A percentile compares a stretch with the other conserved stretches of the same genome.
These are phyloP conservation scores for Actias luna DNA, from an alignment of 2,888 invertebrate genomes.

Conservation along the genomic window DNA sequence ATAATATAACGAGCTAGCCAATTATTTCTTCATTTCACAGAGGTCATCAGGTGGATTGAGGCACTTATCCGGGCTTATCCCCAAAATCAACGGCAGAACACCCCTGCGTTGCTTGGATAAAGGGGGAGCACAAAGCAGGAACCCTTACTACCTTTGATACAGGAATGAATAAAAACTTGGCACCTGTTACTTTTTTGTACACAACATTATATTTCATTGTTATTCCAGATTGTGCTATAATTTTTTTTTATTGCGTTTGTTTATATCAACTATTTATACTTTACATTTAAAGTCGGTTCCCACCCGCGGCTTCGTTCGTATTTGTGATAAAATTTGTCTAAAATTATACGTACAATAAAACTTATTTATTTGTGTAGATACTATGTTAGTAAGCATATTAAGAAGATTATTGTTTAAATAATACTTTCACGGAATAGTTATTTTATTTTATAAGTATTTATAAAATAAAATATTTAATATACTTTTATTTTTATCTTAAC, in stretches of 20 bases:
- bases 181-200: constrained; percentile 17
- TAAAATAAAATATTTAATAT: too few relatives aligned
- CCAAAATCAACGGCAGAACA: constrained; percentile 16
- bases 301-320: too few relatives aligned
- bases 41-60: constrained; percentile 20
- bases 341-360: too few relatives aligned
- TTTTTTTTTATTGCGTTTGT: background rate
- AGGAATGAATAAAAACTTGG: constrained; percentile 13
- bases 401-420: too few relatives aligned
- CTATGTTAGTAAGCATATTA: too few relatives aligned
- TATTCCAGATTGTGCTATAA: constrained; percentile 5
- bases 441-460: too few relatives aligned
- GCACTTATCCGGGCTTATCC: constrained; percentile 19
- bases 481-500: too few relatives aligned
- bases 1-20: constrained; percentile 21
- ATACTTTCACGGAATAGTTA: too few relatives aligned
- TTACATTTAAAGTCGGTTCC: too few relatives aligned
- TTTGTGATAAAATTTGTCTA: too few relatives aligned
- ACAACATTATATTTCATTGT: background rate
- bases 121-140: background rate
- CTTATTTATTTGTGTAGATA: too few relatives aligned
- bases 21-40: constrained; percentile 25
- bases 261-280: background rate
- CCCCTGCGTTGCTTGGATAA: constrained; percentile 16
- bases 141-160: constrained; percentile 10